Conservation (phyloP, 35 echinoderm and acorn worm species). For the Apostichopus californicus region DNA sequence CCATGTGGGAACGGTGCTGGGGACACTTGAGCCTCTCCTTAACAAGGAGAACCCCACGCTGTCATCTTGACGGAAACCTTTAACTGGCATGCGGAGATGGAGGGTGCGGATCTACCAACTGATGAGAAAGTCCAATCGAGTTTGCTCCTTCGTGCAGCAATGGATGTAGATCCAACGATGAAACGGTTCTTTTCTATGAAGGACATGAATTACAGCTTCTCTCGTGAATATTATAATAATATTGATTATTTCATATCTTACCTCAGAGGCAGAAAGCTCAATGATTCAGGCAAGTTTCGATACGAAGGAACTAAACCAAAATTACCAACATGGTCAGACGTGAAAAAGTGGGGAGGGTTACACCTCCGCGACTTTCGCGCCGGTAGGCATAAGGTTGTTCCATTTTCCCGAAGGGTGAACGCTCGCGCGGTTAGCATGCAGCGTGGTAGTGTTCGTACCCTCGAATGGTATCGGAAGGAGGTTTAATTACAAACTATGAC, state of each 20-base stretch:
- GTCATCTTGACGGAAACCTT: conserved; percentile 53
- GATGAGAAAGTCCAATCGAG: background rate
- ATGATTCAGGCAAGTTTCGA: background rate
- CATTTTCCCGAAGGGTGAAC: conserved; percentile 48
- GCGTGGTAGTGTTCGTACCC: conserved; percentile 34
- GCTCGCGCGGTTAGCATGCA: conserved; percentile 40
- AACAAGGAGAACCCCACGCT: conserved; percentile 56
- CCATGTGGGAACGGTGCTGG: background rate
- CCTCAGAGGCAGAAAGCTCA: conserved; percentile 46
- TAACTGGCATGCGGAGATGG: conserved; percentile 28
- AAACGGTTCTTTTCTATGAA: background rate
- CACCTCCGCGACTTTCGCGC: conserved; percentile 66
- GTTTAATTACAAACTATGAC: no score
- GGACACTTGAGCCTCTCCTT: conserved; percentile 50
- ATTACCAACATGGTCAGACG: conserved; percentile 21
- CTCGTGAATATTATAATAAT: conserved; percentile 71
- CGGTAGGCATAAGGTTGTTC: conserved; percentile 53
- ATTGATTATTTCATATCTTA: conserved; percentile 56
- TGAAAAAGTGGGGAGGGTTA: conserved; percentile 34
- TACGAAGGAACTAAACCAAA: background rate
- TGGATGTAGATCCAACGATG: background rate
- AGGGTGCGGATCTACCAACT: background rate
- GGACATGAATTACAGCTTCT: background rate
- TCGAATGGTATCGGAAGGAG: conserved; percentile 68
- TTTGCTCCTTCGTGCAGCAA: background rate